Percentiles rank a stretch among this genome's conserved stretches.
These are phyloP conservation scores for Drosophila aldrichi DNA, from an alignment of 2,888 invertebrate species.

Conservation along the genomic window DNA sequence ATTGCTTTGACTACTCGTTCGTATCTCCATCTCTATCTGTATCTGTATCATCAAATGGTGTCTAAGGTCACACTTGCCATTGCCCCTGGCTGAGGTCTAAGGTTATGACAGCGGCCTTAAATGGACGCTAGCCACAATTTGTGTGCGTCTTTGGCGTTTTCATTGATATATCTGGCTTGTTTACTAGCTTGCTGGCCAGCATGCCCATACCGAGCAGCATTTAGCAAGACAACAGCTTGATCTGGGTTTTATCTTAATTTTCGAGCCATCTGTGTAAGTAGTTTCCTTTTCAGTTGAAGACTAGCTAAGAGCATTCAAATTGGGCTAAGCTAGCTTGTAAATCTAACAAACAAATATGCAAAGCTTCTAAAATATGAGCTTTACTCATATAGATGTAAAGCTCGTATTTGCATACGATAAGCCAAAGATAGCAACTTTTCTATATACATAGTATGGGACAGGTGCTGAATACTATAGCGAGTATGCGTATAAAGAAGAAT, in stretches of 20 bases:
- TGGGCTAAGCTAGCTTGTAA: conserved; percentile 12
- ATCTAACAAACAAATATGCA: conserved; percentile 13
- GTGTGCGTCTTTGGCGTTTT: conserved; percentile 23
- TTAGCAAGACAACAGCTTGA: conserved; percentile 24
- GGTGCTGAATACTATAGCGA: not conserved
- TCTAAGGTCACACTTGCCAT: conserved; percentile 48
- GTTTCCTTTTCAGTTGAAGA: conserved; percentile 23
- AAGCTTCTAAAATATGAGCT: conserved; percentile 7
- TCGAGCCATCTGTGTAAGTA: conserved; percentile 10
- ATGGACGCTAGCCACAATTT: conserved; percentile 2
- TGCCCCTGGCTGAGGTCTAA: conserved; percentile 34
- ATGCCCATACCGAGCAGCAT: conserved; percentile 26
- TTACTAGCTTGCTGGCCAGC: not conserved
- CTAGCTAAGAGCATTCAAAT: conserved; percentile 14
- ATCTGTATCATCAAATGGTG: conserved; percentile 25
- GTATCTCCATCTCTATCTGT: conserved; percentile 6
- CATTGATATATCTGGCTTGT: conserved; percentile 34
- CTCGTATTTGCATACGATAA: conserved; percentile 1
- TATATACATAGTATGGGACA: not conserved
- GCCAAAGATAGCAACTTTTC: not conserved
- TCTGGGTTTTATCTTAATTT: conserved; percentile 38
- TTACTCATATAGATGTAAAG: conserved; percentile 24
- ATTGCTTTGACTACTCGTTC: conserved; percentile 19
- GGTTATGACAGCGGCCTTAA: conserved; percentile 36
- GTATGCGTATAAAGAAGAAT: not conserved